A percentile compares a stretch with the other conserved stretches of the same genome.
These are phyloP conservation scores for Strongylocentrotus purpuratus DNA, from an alignment of 35 echinoderm and acorn worm genomes.

Conservation along the genomic window DNA sequence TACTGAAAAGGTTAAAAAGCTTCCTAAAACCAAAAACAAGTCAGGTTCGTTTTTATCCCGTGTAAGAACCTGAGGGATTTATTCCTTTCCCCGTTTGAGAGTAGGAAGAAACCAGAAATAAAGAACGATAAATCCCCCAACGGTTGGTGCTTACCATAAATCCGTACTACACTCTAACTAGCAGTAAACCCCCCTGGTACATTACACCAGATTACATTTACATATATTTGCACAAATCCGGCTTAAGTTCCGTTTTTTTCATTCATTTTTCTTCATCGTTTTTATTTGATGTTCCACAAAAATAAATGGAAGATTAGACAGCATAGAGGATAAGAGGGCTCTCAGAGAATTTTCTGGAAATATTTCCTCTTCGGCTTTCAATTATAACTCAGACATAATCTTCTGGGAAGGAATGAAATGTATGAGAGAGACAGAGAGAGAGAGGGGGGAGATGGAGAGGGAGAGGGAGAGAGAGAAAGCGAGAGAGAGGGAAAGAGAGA, in stretches of 20 bases:
- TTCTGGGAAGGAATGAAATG: neutral
- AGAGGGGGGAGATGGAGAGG: too few relatives aligned
- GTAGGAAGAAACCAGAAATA: too few relatives aligned
- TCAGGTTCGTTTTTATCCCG: neutral
- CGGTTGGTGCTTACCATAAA: neutral
- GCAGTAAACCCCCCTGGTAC: neutral
- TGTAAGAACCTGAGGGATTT: neutral
- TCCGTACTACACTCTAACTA: neutral
- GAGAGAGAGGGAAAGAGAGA: too few relatives aligned
- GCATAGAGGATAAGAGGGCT: too few relatives aligned
- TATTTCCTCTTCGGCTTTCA: too few relatives aligned
- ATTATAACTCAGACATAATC: too few relatives aligned
- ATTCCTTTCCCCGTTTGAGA: neutral
- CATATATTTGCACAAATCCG: neutral
- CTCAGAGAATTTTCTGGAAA: too few relatives aligned
- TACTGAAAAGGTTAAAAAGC: neutral
- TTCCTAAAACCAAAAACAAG: neutral
- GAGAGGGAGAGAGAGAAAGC: too few relatives aligned
- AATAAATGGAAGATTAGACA: too few relatives aligned
- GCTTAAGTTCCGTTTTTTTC: too few relatives aligned
- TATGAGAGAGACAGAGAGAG: neutral
- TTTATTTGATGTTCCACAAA: too few relatives aligned
- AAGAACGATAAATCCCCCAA: neutral
- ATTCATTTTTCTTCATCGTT: too few relatives aligned
- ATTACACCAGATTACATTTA: neutral